Percentiles rank a stretch among this genome's conserved stretches.
phyloP scores from a whole-genome alignment of 1,140 invertebrate genomes.

The Phortica variegata region DNA sequence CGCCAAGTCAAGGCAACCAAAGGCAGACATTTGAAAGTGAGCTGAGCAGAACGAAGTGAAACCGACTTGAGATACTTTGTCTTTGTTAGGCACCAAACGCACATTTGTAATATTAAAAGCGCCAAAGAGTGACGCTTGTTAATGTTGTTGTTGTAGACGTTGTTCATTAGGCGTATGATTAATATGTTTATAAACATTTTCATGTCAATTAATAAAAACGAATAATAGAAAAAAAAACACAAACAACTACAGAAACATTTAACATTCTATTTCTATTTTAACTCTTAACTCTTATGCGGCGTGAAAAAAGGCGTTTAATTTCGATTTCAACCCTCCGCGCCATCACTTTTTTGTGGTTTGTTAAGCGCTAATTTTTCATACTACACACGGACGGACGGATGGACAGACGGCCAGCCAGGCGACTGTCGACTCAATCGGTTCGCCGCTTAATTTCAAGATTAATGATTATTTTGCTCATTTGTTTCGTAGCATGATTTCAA shows the following conservation, averaged over 20 bases:
- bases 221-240: conserved; percentile 6
- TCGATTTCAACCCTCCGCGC: too few relatives aligned
- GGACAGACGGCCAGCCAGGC: too few relatives aligned
- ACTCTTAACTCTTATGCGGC: not conserved
- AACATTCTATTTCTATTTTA: too few relatives aligned
- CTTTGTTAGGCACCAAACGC: too few relatives aligned
- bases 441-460: not conserved
- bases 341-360: not conserved
- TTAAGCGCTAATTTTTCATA: not conserved
- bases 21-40: too few relatives aligned
- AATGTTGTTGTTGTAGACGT: conserved; percentile 20
- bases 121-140: conserved; percentile 16
- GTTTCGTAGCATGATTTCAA: not conserved
- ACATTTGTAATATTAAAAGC: conserved; percentile 30
- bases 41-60: conserved; percentile 3
- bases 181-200: conserved; percentile 53
- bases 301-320: not conserved
- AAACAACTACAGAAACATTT: too few relatives aligned
- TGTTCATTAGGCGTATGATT: conserved; percentile 48
- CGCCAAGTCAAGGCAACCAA: too few relatives aligned
- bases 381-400: too few relatives aligned
- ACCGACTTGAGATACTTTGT: too few relatives aligned
- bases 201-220: conserved; percentile 48
- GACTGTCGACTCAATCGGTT: too few relatives aligned
- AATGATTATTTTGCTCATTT: conserved; percentile 8